Evolutionary conservation across 2,888 invertebrate genomes (phyloP), one percentile per base, ranked within the genome.

Genomic region (Andrena flavipes): DNA sequence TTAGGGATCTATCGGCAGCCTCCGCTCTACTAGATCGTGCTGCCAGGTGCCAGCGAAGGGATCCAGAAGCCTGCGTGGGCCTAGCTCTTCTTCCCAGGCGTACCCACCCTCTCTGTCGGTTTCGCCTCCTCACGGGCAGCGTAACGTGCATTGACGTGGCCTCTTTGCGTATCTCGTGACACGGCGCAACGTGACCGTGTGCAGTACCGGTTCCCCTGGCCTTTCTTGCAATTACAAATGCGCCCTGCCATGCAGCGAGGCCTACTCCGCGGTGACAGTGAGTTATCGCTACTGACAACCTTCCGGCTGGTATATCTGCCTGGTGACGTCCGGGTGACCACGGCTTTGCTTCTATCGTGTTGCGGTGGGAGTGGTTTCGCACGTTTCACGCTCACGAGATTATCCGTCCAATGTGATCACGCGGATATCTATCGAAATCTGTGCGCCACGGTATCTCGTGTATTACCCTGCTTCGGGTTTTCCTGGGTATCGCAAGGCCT

Each of bases 141-240:
- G 82, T 56, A 69, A 70, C 69, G 73, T 63, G 69, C 77, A 70
- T 83, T 23, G 82, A 83, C 83, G 82, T 83, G 82, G 65, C 83
- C 82, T 73, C 77, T 73, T 83, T 76, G 73, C 67, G 63, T 60
- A 75, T 30, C 63, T 33, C 26, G 49, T 42, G 80, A 73, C 63
- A 69, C 64, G 30, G 54, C 65, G 65, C 79, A 73, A 65, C 69
- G 69, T 69, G 64, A 51, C 59, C 65, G 56, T 68, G 35, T 54
- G 62, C 72, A 1, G 42, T 16, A 65, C 59, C 60, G 63, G 23
- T 42, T 56, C 26, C 33, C 56, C 29, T 69, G 30, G 0, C 64
- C 63, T 56, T 60, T 62, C 35, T n/a, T 10, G 2, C 56, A 6
- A 68, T 60, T 60, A 29, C 42, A 56, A 56, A 49, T 63, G 26